Percentiles rank a stretch among this genome's conserved stretches.
Evolutionary conservation across 2,888 invertebrate species (phyloP).

Genomic region (Bruchidius siliquastri): DNA sequence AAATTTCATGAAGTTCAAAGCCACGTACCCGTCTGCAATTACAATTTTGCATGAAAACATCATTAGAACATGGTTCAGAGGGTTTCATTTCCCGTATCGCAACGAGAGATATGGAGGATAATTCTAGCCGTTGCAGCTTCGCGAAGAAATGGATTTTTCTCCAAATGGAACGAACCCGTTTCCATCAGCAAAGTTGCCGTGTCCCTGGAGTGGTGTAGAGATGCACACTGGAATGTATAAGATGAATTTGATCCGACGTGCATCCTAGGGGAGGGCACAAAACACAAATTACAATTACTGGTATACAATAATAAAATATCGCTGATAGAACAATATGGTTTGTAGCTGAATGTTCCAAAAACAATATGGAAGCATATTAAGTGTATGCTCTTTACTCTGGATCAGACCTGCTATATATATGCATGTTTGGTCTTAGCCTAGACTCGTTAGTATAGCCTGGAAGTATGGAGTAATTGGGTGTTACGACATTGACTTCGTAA

Average conservation of each 20-base stretch:
- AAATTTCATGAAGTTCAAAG: neutral
- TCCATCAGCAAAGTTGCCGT: neutral
- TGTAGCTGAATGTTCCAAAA: no score
- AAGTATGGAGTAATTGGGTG: no score
- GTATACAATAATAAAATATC: no score
- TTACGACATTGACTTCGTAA: no score
- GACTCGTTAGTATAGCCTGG: no score
- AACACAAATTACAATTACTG: neutral
- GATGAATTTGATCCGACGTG: neutral
- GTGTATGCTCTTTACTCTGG: no score
- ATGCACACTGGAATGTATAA: neutral
- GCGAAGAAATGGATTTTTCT: neutral
- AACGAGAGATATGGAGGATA: neutral
- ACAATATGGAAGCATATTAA: no score
- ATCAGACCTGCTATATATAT: no score
- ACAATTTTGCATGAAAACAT: neutral
- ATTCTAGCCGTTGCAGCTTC: neutral
- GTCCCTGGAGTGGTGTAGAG: neutral
- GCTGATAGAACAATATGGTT: no score
- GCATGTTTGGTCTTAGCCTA: no score
- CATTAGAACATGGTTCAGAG: neutral
- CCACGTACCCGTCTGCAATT: neutral
- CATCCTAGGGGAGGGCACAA: neutral
- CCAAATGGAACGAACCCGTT: neutral
- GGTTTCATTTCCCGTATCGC: neutral